phyloP scores from a whole-genome alignment of 1,140 invertebrate genomes.

The Trigoniulus corallinus region DNA sequence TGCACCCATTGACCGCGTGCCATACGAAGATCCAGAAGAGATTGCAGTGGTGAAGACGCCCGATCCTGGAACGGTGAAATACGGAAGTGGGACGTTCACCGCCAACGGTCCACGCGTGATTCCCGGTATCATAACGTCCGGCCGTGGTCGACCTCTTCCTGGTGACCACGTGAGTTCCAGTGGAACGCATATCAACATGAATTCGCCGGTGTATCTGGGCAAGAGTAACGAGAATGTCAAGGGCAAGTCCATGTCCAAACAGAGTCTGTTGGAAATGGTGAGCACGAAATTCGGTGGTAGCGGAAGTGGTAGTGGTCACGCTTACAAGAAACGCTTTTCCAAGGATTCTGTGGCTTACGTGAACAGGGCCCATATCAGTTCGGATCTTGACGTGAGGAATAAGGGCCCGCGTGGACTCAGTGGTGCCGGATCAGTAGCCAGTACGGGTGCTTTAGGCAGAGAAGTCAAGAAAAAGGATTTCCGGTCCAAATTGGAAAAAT shows the following conservation, averaged over 20 bases:
- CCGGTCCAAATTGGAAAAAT: conserved; percentile 41
- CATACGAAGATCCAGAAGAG: conserved; percentile 52
- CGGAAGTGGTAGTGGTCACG: conserved; percentile 2
- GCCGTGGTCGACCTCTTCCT: conserved; percentile 25
- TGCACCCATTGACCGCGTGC: conserved; percentile 16
- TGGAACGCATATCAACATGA: conserved; percentile 31
- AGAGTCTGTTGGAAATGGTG: conserved; percentile 45
- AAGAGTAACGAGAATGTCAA: conserved; percentile 12
- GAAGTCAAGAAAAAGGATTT: conserved; percentile 38
- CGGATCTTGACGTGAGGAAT: conserved; percentile 53
- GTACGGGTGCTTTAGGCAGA: conserved; percentile 10
- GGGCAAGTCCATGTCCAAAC: conserved; percentile 35
- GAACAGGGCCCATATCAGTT: conserved; percentile 39
- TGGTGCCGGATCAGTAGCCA: background rate
- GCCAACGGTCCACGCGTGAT: conserved; percentile 45
- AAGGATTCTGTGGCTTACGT: conserved; percentile 53
- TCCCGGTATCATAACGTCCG: conserved; percentile 39
- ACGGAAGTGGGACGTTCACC: conserved; percentile 35
- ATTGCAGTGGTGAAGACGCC: conserved; percentile 41
- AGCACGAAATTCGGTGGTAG: conserved; percentile 42
- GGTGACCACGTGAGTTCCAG: conserved; percentile 29
- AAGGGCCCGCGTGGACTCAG: conserved; percentile 14
- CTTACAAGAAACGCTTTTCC: conserved; percentile 35
- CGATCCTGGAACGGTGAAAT: conserved; percentile 35
- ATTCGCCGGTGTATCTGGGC: conserved; percentile 21